Evolutionary conservation across 2,888 invertebrate genomes (phyloP).

Genomic region (Portevinia maculata): DNA sequence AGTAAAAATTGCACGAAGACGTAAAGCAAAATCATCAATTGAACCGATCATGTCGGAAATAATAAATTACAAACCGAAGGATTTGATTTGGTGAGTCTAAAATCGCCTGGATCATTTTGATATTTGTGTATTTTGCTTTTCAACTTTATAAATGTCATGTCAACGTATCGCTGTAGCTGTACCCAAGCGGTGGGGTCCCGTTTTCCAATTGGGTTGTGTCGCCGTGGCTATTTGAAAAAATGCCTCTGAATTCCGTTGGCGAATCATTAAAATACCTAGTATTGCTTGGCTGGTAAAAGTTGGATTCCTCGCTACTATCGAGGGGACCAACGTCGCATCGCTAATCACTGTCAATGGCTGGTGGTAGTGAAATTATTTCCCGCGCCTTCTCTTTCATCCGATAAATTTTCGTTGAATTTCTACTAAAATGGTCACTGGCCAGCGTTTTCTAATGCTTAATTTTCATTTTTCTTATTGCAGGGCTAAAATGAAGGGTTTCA

Average conservation of each 20-base stretch:
- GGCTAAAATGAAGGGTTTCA: conserved; percentile 99
- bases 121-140: conserved; percentile 22
- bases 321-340: no score
- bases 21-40: conserved; percentile 62
- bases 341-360: conserved; percentile 55
- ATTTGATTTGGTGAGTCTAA: conserved; percentile 80
- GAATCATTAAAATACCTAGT: no score
- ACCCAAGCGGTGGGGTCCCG: conserved; percentile 59
- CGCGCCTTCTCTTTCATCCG: conserved; percentile 60
- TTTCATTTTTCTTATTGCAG: conserved; percentile 84
- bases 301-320: no score
- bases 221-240: conserved; percentile 60
- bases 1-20: conserved; percentile 70
- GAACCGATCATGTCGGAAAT: conserved; percentile 76
- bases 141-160: conserved; percentile 40
- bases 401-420: conserved; percentile 38
- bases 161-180: conserved; percentile 18
- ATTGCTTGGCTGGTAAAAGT: no score
- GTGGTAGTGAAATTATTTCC: conserved; percentile 57
- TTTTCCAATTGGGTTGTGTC: conserved; percentile 32
- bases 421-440: neutral
- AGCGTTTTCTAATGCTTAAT: conserved; percentile 76
- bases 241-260: no score
- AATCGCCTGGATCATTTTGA: neutral
- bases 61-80: conserved; percentile 80